Evolutionary conservation across 2,888 invertebrate species (phyloP), one percentile per base, ranked within the genome.

Genomic region (Craniophora ligustri): DNA sequence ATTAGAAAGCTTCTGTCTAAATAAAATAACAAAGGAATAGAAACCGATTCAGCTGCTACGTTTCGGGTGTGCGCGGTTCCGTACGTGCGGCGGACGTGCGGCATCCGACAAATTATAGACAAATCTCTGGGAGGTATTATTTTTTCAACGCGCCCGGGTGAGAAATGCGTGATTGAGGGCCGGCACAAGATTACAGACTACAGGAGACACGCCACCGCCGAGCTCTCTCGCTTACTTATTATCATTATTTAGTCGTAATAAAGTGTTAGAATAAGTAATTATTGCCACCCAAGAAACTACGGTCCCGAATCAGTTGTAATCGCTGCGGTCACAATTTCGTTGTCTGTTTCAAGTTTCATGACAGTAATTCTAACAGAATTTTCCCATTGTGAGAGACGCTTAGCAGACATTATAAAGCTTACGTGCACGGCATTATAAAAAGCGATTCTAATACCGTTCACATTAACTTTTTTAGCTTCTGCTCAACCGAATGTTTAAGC

Each of bases 131-230:
- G 84, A 88, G 84, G 88, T 90, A 91, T 93, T 91, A 93, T 93
- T 93, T 92, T 93, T 93, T 93, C 92, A 93, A 88, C 92, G 90
- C 93, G 89, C 84, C 72, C 84, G 91, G 91, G 93, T 93, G 93
- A 93, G 92, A 93, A 93, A 87, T 89, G 91, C 89, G 86, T 92
- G 92, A 93, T 92, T 93, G 91, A 85, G 85, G 91, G 86, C 86
- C 92, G 92, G 93, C 87, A 48, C 72, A 70, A 87, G 91, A 93
- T 93, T 92, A 93, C 92, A 93, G 92, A 82, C 81, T 75, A 67
- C 81, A 77, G 83, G 72, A 67, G 87, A 87, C 92, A 87, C 88
- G 91, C 91, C 90, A 90, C 90, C 91, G 85, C 81, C 87, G 75
- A 80, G 81, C 85, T 83, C 88, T 82, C 82, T 87, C 86, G 86